phyloP scores from a whole-genome alignment of 2,113 vertebrate species.

The Acrocephalus kingi region DNA sequence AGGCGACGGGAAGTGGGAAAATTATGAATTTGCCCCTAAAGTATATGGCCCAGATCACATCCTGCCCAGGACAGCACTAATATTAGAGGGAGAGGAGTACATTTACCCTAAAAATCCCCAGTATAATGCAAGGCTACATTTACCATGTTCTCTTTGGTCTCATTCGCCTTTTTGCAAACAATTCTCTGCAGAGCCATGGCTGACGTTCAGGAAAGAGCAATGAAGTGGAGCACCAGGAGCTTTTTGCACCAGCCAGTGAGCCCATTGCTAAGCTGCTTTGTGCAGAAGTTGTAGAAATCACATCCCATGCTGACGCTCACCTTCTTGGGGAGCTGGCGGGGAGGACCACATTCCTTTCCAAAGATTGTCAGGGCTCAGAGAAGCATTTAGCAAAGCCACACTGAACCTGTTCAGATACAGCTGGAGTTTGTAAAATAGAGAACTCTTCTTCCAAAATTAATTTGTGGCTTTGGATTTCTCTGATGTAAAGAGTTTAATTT shows the following conservation, averaged over 20 bases:
- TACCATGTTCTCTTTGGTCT: not conserved
- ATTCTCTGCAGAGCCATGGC: not conserved
- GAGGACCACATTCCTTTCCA: constrained; percentile 8
- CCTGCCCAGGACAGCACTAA: not conserved
- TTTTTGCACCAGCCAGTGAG: constrained; percentile 1
- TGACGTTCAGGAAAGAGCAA: constrained; percentile 1
- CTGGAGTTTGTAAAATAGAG: not conserved
- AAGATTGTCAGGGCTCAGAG: not conserved
- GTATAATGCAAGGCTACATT: not conserved
- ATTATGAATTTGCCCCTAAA: not conserved
- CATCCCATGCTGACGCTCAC: not conserved
- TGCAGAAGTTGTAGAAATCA: constrained; percentile 17
- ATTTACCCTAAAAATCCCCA: not conserved
- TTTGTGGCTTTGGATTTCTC: constrained; percentile 6
- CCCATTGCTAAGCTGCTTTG: constrained; percentile 47
- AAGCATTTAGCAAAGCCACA: constrained; percentile 32
- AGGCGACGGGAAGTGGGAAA: not conserved
- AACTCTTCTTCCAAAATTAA: constrained; percentile 40
- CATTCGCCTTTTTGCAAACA: not conserved
- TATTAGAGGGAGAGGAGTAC: not conserved
- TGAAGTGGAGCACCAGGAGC: not conserved
- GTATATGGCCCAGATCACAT: not conserved
- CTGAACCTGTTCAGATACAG: constrained; percentile 14
- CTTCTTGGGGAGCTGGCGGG: not conserved
- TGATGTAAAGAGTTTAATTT: constrained; percentile 45